Base-by-base conservation (phyloP, 2,113 vertebrate species). In the Alethe diademata region DNA sequence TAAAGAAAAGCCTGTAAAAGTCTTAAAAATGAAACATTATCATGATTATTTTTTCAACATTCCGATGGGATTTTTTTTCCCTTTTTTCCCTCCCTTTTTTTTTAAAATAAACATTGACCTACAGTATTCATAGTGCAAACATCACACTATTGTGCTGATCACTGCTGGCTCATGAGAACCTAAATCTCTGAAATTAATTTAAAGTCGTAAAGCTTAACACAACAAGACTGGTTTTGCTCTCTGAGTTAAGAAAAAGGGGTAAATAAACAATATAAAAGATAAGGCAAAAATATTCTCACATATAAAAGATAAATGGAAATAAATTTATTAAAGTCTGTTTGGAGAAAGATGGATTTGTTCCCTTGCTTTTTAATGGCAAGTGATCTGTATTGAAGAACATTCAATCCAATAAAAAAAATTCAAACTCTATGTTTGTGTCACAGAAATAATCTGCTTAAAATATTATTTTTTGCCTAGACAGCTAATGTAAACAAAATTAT, bases 41-140 rank as follows among this genome's bases (percentile, higher is more conserved):
- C 53, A 40, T 78, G 70, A 85, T 83, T 92, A 88, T 94, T 97
- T 92, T 2, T 71, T 90, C 78, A 92, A 74, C 31, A 78, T 80
- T 91, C 51, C 76, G 91, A 29, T 19, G 76, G 65, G 47, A 84
- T 22, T 2, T 26, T 4, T 4, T 78, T 83, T 3, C 1, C 1
- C 3, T 36, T 50, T 22, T 16, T 1, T 9, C 7, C 4, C 8
- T 2, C 13, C 11, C 10, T 4, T 17, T 60, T 31, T 65, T 66
- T 78, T 65, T 88, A 4, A 35, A 64, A 19, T 5, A 92, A 42
- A 9, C 23, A 28, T 23, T 91, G 62, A 74, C 20, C 56, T 71
- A 61, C 28, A 87, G 28, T 74, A 61, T 91, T 92, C 58, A 65
- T 60, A 85, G 61, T n/a, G 56, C 31, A 94, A 74, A 88, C 38